phyloP scores from a whole-genome alignment of 2,113 vertebrate species.

The Gymnogyps californianus region DNA sequence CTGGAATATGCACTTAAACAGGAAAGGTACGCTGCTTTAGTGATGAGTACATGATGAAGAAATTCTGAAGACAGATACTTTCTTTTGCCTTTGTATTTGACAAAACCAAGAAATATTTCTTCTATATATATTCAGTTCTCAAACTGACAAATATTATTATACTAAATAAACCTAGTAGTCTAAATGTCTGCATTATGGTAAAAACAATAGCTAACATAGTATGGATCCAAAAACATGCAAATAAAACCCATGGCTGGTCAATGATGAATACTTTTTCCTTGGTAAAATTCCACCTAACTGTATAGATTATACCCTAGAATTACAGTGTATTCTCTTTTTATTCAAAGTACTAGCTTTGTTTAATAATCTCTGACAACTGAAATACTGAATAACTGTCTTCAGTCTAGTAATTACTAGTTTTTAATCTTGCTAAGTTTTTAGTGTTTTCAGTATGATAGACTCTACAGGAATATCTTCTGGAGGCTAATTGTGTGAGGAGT shows the following conservation, averaged over 20 bases:
- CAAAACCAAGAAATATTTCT: background rate
- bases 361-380: background rate
- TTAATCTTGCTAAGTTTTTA: background rate
- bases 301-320: background rate
- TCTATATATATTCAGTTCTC: background rate
- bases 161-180: background rate
- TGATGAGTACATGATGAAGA: background rate
- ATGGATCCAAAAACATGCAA: background rate
- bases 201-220: background rate
- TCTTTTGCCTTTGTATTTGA: background rate
- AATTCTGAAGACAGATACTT: background rate
- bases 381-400: background rate
- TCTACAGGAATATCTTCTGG: background rate
- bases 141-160: background rate
- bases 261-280: background rate
- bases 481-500: background rate
- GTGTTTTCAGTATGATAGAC: background rate
- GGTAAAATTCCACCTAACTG: background rate
- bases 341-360: background rate
- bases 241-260: background rate
- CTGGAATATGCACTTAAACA: constrained; percentile 87
- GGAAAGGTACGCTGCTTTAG: constrained; percentile 74
- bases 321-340: background rate
- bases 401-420: background rate
- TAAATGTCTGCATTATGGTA: background rate